Evolutionary conservation across 1,140 invertebrate species (phyloP).

Genomic region (Xylocopa sonorina): DNA sequence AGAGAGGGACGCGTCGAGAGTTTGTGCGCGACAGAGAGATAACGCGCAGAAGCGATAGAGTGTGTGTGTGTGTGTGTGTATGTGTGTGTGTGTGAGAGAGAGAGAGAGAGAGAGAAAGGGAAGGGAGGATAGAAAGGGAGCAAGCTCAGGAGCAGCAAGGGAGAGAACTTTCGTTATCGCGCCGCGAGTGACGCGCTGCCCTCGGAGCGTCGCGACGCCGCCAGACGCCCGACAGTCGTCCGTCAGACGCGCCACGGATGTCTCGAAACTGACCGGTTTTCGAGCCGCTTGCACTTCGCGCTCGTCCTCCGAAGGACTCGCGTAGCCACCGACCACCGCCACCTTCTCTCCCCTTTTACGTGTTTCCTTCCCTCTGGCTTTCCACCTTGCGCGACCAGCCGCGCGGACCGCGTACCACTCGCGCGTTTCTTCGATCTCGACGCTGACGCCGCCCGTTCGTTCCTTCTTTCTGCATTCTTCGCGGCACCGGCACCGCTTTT

Average conservation of each 20-base stretch:
- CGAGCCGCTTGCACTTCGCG: slow-evolving; percentile 39
- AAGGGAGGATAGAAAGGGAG: slow-evolving; percentile 22
- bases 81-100: too few species aligned
- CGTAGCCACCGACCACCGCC: slow-evolving; percentile 15
- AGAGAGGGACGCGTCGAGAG: neutral
- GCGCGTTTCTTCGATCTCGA: neutral
- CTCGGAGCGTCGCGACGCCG: slow-evolving; percentile 64
- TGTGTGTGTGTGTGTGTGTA: too few species aligned
- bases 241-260: slow-evolving; percentile 67
- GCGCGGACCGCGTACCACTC: neutral
- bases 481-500: slow-evolving; percentile 7
- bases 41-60: slow-evolving; percentile 4
- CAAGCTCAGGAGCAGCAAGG: slow-evolving; percentile 40
- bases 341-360: neutral
- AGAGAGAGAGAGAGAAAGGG: slow-evolving; percentile 40
- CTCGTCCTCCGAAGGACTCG: slow-evolving; percentile 47
- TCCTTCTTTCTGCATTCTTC: slow-evolving; percentile 35
- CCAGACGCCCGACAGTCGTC: slow-evolving; percentile 69
- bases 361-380: slow-evolving; percentile 15
- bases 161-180: slow-evolving; percentile 55
- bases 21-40: neutral
- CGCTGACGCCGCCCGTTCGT: neutral
- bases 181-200: slow-evolving; percentile 62
- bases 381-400: neutral
- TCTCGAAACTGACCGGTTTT: slow-evolving; percentile 45